These are phyloP conservation scores for Thalassoma bifasciatum DNA, from an alignment of 2,113 vertebrate genomes.

Conservation along the genomic window DNA sequence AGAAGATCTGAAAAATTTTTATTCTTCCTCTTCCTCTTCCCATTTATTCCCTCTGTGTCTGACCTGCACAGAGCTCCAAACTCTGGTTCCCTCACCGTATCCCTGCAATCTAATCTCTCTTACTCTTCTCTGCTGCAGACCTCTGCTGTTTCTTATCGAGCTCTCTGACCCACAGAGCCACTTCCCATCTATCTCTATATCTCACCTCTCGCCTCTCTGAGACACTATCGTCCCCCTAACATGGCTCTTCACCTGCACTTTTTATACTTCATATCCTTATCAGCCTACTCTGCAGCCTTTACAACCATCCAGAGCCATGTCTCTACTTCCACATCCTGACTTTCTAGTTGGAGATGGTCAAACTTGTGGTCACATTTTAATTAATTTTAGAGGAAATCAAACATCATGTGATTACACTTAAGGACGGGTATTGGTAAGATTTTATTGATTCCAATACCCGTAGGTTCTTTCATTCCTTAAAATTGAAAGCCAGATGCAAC, in stretches of 20 bases:
- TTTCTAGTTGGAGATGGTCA: not conserved
- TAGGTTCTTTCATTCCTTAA: too few species aligned
- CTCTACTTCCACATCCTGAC: not conserved
- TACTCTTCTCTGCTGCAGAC: constrained; percentile 52
- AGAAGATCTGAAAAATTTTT: not conserved
- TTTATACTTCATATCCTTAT: constrained; percentile 43
- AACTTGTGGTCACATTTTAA: not conserved
- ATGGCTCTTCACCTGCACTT: not conserved
- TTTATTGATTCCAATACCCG: too few species aligned
- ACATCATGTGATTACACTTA: too few species aligned
- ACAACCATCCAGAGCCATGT: not conserved
- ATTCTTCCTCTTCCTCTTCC: not conserved
- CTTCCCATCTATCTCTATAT: constrained; percentile 73
- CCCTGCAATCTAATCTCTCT: constrained; percentile 63
- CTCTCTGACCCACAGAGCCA: constrained; percentile 46
- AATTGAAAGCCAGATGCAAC: too few species aligned
- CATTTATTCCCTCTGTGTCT: not conserved
- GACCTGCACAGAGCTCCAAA: constrained; percentile 8
- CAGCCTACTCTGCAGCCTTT: constrained; percentile 3
- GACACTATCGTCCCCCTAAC: constrained; percentile 19
- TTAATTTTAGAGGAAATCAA: too few species aligned
- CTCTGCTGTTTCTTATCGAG: constrained; percentile 69
- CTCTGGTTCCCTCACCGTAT: constrained; percentile 32
- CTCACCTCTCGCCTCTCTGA: constrained; percentile 34
- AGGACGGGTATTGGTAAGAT: too few species aligned